These are phyloP conservation scores for Salvelinus sp. DNA, from an alignment of 2,113 vertebrate genomes.

Conservation along the genomic window DNA sequence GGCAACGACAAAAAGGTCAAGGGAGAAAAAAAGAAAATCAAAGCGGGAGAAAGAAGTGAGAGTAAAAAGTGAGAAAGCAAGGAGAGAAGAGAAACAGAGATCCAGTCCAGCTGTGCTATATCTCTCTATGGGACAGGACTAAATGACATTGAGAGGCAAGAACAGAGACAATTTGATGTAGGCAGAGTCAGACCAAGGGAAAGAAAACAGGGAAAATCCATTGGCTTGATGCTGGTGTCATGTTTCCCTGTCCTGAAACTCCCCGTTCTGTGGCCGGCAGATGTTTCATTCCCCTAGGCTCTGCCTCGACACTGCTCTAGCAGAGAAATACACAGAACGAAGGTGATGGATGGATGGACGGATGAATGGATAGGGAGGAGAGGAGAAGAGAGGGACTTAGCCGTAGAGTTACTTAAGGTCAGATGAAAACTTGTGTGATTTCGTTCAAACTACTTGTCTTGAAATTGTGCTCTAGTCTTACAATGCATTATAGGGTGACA, in stretches of 20 bases:
- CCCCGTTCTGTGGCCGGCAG: constrained; percentile 37
- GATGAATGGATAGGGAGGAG: background rate
- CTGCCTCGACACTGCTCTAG: constrained; percentile 21
- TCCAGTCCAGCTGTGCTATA: background rate
- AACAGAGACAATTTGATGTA: constrained; percentile 12
- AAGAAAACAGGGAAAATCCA: constrained; percentile 51
- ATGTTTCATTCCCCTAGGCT: constrained; percentile 53
- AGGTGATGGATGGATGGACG: background rate
- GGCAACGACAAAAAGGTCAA: too few species aligned
- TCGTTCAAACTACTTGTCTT: too few species aligned
- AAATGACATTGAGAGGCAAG: background rate
- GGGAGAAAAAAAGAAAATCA: too few species aligned
- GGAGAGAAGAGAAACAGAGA: background rate
- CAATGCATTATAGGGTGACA: too few species aligned
- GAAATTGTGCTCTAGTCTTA: too few species aligned
- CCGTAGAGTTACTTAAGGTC: too few species aligned
- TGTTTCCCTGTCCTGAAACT: constrained; percentile 36
- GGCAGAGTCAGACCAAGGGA: constrained; percentile 30
- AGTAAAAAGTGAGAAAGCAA: background rate
- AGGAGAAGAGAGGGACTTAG: too few species aligned
- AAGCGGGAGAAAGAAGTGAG: background rate
- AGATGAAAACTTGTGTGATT: too few species aligned
- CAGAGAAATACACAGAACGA: constrained; percentile 21
- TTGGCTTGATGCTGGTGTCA: constrained; percentile 53
- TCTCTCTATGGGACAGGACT: constrained; percentile 32